These are phyloP conservation scores for Psettodes erumei DNA, from an alignment of 2,113 vertebrate species.

Conservation along the genomic window DNA sequence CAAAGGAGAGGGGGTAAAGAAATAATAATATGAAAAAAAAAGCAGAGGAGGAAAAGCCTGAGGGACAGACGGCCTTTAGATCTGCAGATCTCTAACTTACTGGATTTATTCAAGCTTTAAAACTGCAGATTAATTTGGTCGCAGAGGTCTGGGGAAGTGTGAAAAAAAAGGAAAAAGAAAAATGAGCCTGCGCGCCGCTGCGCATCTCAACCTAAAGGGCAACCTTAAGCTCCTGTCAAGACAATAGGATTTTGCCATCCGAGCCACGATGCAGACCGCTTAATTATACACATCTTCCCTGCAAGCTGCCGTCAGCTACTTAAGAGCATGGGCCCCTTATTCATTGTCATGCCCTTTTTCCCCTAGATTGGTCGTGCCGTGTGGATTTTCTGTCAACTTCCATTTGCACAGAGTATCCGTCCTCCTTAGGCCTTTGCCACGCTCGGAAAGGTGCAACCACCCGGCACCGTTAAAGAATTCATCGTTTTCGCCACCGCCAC, in stretches of 20 bases:
- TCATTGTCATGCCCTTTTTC: conserved; percentile 67
- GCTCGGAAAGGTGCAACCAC: conserved; percentile 44
- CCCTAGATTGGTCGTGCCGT: conserved; percentile 59
- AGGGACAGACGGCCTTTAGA: conserved; percentile 79
- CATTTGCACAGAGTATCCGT: conserved; percentile 69
- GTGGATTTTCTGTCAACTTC: conserved; percentile 80
- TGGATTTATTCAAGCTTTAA: conserved; percentile 85
- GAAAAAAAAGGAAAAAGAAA: conserved; percentile 44
- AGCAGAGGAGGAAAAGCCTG: conserved; percentile 61
- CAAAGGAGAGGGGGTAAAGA: conserved; percentile 59
- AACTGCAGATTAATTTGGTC: conserved; percentile 84
- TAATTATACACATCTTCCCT: conserved; percentile 81
- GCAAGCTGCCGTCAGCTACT: conserved; percentile 67
- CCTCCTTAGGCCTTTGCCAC: conserved; percentile 56
- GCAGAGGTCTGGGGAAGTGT: conserved; percentile 58
- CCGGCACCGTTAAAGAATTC: conserved; percentile 77
- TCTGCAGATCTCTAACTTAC: conserved; percentile 80
- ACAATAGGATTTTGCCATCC: conserved; percentile 82
- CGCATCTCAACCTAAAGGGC: conserved; percentile 80
- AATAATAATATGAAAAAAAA: conserved; percentile 46
- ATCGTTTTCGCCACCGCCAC: conserved; percentile 72
- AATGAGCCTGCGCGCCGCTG: conserved; percentile 43
- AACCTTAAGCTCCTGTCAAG: conserved; percentile 85
- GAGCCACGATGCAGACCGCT: conserved; percentile 73
- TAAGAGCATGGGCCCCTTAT: conserved; percentile 58